A percentile compares a stretch with the other conserved stretches of the same genome.
Conservation (phyloP, 23 tunicate genomes). For the Halocynthia roretzi region DNA sequence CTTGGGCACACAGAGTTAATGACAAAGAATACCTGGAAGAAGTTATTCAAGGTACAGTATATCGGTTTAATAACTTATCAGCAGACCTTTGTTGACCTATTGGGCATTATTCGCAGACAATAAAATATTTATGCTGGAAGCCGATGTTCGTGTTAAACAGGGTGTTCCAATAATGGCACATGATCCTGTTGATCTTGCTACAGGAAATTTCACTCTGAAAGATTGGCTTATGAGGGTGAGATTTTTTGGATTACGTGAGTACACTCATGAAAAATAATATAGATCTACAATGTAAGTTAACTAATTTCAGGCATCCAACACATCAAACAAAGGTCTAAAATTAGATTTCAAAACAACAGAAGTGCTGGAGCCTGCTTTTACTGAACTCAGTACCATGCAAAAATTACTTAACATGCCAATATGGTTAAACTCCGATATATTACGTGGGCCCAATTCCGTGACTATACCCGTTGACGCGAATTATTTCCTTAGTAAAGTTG, state of each 20-base stretch:
- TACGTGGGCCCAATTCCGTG: slow-evolving; percentile 68
- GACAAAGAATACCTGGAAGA: slow-evolving; percentile 21
- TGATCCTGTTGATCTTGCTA: slow-evolving; percentile 43
- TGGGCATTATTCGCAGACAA: slow-evolving; percentile 24
- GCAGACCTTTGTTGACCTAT: too few relatives aligned
- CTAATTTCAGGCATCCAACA: slow-evolving; percentile 13
- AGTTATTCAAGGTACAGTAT: slow-evolving; percentile 34
- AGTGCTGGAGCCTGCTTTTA: slow-evolving; percentile 43
- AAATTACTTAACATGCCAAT: slow-evolving; percentile 34
- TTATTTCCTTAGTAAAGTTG: slow-evolving; percentile 22
- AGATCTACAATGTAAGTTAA: neutral
- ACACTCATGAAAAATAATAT: neutral
- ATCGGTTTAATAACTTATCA: too few relatives aligned
- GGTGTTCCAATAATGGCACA: slow-evolving; percentile 84
- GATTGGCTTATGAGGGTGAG: slow-evolving; percentile 66
- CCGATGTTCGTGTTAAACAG: slow-evolving; percentile 48
- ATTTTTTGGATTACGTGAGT: neutral
- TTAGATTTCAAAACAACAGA: slow-evolving; percentile 72
- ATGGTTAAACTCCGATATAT: slow-evolving; percentile 80
- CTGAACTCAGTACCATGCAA: slow-evolving; percentile 13
- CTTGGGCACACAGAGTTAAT: slow-evolving; percentile 86
- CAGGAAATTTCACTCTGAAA: slow-evolving; percentile 48
- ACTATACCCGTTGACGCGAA: slow-evolving; percentile 63
- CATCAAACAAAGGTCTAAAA: slow-evolving; percentile 60
- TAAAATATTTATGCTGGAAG: slow-evolving; percentile 71